A percentile compares a stretch with the other conserved stretches of the same genome.
Conservation (phyloP, 1,140 invertebrate species). For the Metaphire vulgaris region DNA sequence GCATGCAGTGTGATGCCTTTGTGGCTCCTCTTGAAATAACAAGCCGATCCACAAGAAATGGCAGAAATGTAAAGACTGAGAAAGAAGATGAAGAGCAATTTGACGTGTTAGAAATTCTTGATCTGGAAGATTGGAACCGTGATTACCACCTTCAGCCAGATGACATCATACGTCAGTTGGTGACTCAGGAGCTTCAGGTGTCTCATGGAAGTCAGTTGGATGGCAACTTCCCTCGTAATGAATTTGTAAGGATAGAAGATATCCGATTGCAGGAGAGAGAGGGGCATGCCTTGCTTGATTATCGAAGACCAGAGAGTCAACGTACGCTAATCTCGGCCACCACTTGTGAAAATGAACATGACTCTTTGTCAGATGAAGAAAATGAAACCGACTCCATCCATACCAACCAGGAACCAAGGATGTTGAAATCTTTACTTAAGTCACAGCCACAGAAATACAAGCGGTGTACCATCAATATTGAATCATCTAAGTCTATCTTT, state of each 20-base stretch:
- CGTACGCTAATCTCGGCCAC: neutral
- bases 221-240: constrained; percentile 6
- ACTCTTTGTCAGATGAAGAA: neutral
- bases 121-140: constrained; percentile 19
- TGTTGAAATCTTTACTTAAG: constrained; percentile 20
- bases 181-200: constrained; percentile 9
- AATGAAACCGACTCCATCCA: neutral
- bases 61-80: neutral
- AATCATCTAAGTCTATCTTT: neutral
- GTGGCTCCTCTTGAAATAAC: neutral
- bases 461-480: constrained; percentile 25
- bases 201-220: neutral
- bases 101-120: constrained; percentile 10
- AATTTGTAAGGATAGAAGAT: neutral
- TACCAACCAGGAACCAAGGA: neutral
- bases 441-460: constrained; percentile 28
- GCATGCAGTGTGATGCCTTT: neutral
- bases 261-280: neutral
- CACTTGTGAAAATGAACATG: neutral
- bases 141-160: constrained; percentile 27
- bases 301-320: neutral
- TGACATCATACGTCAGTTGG: constrained; percentile 36
- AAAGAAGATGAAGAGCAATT: neutral
- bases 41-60: neutral
- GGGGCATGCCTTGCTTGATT: constrained; percentile 27